Evolutionary conservation across 2,888 invertebrate species (phyloP).

Genomic region (Nysson spinosus): DNA sequence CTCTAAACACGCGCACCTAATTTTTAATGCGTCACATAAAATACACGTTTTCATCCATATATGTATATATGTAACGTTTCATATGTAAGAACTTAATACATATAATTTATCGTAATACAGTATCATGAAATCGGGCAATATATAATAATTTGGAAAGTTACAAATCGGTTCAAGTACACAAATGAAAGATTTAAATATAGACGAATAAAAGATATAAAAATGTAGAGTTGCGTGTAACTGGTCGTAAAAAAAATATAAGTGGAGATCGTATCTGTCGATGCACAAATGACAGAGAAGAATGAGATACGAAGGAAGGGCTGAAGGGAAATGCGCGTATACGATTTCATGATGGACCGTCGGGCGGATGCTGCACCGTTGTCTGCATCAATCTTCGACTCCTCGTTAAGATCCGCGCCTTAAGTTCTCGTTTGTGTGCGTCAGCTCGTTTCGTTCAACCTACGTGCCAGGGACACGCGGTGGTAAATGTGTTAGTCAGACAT

Average conservation of each 20-base stretch:
- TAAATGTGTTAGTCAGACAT: constrained; percentile 62
- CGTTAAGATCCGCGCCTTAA: constrained; percentile 74
- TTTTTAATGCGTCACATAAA: no score
- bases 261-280: constrained; percentile 39
- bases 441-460: constrained; percentile 51
- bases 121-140: no score
- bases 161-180: no score
- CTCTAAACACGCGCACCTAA: no score
- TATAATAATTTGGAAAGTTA: no score
- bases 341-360: constrained; percentile 46
- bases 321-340: constrained; percentile 50
- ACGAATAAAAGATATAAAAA: not conserved
- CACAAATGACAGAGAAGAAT: constrained; percentile 41
- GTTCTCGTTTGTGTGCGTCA: constrained; percentile 52
- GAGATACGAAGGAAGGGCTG: constrained; percentile 35
- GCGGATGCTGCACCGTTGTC: constrained; percentile 65
- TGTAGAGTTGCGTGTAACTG: not conserved
- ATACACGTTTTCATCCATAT: no score
- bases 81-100: no score
- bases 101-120: no score
- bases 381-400: constrained; percentile 75
- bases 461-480: constrained; percentile 45
- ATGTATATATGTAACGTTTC: no score
- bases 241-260: constrained; percentile 17
- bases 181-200: no score